phyloP scores from a whole-genome alignment of 2,797 vertebrate genomes.

The Neostethus bicornis region DNA sequence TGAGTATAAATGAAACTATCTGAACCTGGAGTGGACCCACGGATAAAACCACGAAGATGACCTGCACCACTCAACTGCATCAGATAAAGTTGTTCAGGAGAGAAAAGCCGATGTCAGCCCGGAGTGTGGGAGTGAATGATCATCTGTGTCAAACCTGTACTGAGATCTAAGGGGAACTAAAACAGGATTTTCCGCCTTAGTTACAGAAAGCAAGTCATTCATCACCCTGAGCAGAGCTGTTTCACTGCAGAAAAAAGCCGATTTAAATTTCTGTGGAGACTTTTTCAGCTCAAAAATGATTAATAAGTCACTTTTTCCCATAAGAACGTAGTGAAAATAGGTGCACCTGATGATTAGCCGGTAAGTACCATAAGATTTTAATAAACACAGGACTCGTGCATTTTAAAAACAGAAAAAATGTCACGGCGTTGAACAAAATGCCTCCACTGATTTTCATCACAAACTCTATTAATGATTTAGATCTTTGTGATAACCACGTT shows the following conservation, averaged over 20 bases:
- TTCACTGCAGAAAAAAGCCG: slow-evolving; percentile 19
- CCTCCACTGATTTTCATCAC: too few relatives aligned
- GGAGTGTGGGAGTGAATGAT: slow-evolving; percentile 63
- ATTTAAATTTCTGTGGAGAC: slow-evolving; percentile 35
- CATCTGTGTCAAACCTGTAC: slow-evolving; percentile 51
- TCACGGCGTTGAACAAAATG: too few relatives aligned
- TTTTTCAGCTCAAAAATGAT: slow-evolving; percentile 24
- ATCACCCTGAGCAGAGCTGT: slow-evolving; percentile 45
- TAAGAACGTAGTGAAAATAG: slow-evolving; percentile 6
- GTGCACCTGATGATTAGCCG: slow-evolving; percentile 6
- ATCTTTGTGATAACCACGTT: too few relatives aligned
- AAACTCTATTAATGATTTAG: too few relatives aligned
- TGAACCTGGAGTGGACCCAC: slow-evolving; percentile 18
- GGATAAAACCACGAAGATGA: slow-evolving; percentile 28
- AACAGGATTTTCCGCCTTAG: slow-evolving; percentile 59
- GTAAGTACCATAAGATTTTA: neutral
- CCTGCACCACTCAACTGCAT: slow-evolving; percentile 38
- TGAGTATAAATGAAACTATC: slow-evolving; percentile 27
- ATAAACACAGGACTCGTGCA: neutral
- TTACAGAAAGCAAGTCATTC: slow-evolving; percentile 52
- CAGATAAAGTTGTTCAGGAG: slow-evolving; percentile 43
- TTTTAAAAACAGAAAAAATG: neutral
- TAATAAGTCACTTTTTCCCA: slow-evolving; percentile 21
- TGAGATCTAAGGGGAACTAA: slow-evolving; percentile 45
- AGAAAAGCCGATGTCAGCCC: slow-evolving; percentile 43